A percentile compares a stretch with the other conserved stretches of the same genome.
phyloP scores from a whole-genome alignment of 2,113 vertebrate species.

The Toxotes jaculatrix region DNA sequence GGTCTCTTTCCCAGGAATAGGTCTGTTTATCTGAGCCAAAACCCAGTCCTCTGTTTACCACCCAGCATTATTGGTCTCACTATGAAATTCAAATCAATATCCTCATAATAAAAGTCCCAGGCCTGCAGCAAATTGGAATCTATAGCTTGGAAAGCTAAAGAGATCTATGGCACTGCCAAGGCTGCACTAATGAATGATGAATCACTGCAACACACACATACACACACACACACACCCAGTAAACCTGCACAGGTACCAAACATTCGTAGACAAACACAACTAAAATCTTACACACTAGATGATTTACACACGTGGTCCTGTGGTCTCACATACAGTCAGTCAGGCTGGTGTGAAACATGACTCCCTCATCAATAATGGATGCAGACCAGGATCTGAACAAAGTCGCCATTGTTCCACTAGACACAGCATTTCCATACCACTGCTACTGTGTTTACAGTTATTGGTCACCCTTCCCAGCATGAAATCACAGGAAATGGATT shows the following conservation, averaged over 20 bases:
- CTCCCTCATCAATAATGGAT: conserved; percentile 64
- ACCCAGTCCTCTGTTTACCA: conserved; percentile 51
- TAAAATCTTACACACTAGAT: neutral
- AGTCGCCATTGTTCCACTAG: conserved; percentile 41
- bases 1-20: conserved; percentile 49
- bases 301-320: conserved; percentile 13
- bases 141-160: conserved; percentile 55
- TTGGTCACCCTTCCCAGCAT: neutral
- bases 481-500: conserved; percentile 36
- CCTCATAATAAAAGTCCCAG: conserved; percentile 71
- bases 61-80: conserved; percentile 56
- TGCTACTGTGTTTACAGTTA: conserved; percentile 56
- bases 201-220: conserved; percentile 56
- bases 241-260: conserved; percentile 35
- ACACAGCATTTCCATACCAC: conserved; percentile 34
- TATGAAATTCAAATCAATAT: conserved; percentile 79
- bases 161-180: conserved; percentile 55
- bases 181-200: conserved; percentile 70
- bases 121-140: conserved; percentile 75
- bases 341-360: conserved; percentile 60
- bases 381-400: conserved; percentile 49
- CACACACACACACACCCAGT: conserved; percentile 22
- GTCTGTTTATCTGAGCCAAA: conserved; percentile 55
- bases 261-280: neutral
- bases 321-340: conserved; percentile 27